These are phyloP conservation scores for Gadus macrocephalus DNA, from an alignment of 2,113 vertebrate species.

Conservation along the genomic window DNA sequence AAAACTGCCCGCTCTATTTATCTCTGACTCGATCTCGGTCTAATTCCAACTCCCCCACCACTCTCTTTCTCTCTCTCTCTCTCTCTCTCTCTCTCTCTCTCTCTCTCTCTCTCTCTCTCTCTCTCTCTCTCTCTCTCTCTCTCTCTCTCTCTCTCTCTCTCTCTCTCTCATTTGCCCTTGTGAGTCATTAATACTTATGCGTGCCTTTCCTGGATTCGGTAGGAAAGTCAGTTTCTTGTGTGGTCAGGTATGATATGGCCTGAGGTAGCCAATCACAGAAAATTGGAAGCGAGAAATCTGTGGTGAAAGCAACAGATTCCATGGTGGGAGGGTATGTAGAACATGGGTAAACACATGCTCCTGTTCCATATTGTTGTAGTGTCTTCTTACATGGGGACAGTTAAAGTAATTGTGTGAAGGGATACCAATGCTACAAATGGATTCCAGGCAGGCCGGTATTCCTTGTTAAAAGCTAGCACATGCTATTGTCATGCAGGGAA, in stretches of 20 bases:
- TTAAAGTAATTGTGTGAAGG: constrained; percentile 43
- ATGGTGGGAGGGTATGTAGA: no score
- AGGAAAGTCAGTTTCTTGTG: constrained; percentile 8
- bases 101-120: no score
- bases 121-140: no score
- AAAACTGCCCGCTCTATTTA: not conserved
- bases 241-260: constrained; percentile 5
- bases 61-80: constrained; percentile 22
- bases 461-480: constrained; percentile 34
- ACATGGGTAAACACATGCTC: no score
- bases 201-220: not conserved
- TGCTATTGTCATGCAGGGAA: constrained; percentile 45
- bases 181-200: not conserved
- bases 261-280: not conserved
- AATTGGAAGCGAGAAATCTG: not conserved
- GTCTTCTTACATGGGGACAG: constrained; percentile 19
- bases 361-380: no score
- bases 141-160: not conserved
- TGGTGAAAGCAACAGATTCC: constrained; percentile 21
- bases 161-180: not conserved
- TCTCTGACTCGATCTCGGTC: not conserved
- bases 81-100: not conserved
- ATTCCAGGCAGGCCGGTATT: constrained; percentile 43
- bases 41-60: not conserved
- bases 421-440: constrained; percentile 19